Conservation (phyloP, 2,888 invertebrate species). For the Thelaira solivaga region DNA sequence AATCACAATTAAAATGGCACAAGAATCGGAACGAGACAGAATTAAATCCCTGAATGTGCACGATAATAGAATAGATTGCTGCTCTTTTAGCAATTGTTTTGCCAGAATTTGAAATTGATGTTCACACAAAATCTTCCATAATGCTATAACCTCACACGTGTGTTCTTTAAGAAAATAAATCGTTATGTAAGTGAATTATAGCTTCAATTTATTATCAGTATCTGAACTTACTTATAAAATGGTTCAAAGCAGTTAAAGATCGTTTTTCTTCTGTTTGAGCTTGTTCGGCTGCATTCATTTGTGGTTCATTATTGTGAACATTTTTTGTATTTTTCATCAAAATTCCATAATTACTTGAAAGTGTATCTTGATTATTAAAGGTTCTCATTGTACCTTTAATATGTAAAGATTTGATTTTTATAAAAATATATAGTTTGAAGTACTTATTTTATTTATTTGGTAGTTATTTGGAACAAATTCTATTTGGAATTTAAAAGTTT, state of each 20-base stretch:
- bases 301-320: slow-evolving; percentile 68
- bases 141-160: slow-evolving; percentile 91
- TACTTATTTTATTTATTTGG: too few relatives aligned
- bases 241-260: slow-evolving; percentile 86
- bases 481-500: too few relatives aligned
- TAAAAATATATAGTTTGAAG: not conserved
- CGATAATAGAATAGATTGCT: slow-evolving; percentile 81
- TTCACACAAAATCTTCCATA: slow-evolving; percentile 95
- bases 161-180: slow-evolving; percentile 77
- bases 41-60: slow-evolving; percentile 80
- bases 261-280: slow-evolving; percentile 83
- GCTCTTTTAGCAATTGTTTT: slow-evolving; percentile 82
- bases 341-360: slow-evolving; percentile 68
- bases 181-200: not conserved
- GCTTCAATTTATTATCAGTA: not conserved
- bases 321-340: slow-evolving; percentile 66
- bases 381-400: slow-evolving; percentile 67
- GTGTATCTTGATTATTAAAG: slow-evolving; percentile 66
- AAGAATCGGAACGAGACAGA: slow-evolving; percentile 79
- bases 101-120: slow-evolving; percentile 92
- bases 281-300: slow-evolving; percentile 75
- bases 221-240: slow-evolving; percentile 80
- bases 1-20: slow-evolving; percentile 86
- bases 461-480: too few relatives aligned
- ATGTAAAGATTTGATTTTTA: not conserved